phyloP scores from a whole-genome alignment of 2,797 vertebrate genomes.

The Anguilla marmorata region DNA sequence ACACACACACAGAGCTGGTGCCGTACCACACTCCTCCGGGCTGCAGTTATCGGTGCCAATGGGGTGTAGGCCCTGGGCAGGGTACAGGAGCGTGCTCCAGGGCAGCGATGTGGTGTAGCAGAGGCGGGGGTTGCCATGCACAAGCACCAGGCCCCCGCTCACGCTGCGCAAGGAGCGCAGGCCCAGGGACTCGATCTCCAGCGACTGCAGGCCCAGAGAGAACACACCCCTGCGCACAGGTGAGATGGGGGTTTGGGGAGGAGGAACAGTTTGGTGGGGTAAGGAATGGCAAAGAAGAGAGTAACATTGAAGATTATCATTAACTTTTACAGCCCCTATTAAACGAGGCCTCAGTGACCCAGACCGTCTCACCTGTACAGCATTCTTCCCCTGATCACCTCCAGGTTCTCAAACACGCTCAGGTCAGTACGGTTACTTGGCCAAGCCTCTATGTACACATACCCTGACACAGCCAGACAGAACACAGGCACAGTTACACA shows the following conservation, averaged over 20 bases:
- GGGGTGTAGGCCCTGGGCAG: constrained; percentile 71
- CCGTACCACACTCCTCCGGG: constrained; percentile 76
- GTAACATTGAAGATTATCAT: constrained; percentile 57
- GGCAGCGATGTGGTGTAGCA: constrained; percentile 84
- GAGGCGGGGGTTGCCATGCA: constrained; percentile 83
- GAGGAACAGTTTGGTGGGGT: background rate
- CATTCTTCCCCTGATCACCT: constrained; percentile 85
- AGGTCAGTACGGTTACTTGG: constrained; percentile 74
- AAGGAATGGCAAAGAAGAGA: background rate
- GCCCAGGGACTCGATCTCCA: constrained; percentile 82
- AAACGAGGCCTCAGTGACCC: constrained; percentile 28
- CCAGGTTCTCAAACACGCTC: constrained; percentile 87
- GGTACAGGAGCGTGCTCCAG: constrained; percentile 80
- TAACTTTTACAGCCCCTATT: constrained; percentile 53
- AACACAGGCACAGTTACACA: background rate
- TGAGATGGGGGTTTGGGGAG: background rate
- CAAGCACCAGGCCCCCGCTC: constrained; percentile 86
- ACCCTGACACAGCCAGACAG: constrained; percentile 69
- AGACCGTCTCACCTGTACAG: constrained; percentile 82
- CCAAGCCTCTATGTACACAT: constrained; percentile 90
- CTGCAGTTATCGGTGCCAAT: constrained; percentile 80
- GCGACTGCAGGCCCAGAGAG: constrained; percentile 83
- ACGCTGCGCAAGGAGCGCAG: constrained; percentile 85
- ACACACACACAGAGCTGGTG: background rate
- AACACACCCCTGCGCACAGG: constrained; percentile 81